phyloP scores from a whole-genome alignment of 2,797 vertebrate species.

The Sorex maritimensis region DNA sequence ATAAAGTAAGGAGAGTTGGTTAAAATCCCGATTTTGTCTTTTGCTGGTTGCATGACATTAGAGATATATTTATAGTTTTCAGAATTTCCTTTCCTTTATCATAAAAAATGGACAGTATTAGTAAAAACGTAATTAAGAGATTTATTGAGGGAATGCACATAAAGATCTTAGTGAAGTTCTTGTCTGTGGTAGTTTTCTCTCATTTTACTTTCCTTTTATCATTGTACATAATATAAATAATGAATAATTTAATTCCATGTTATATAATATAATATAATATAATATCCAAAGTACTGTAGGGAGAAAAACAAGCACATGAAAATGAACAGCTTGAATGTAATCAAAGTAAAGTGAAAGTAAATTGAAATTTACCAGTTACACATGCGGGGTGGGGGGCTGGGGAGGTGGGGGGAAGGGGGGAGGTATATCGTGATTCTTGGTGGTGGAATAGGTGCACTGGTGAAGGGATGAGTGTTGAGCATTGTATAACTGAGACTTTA shows the following conservation, averaged over 20 bases:
- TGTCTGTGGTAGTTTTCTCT: background rate
- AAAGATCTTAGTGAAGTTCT: background rate
- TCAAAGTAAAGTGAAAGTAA: too few species aligned
- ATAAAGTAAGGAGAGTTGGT: background rate
- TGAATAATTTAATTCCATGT: background rate
- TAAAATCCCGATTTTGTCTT: background rate
- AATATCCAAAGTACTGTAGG: background rate
- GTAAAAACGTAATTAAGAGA: too few species aligned
- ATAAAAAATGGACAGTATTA: background rate
- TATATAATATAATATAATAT: background rate
- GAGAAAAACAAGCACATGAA: background rate
- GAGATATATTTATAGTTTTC: background rate
- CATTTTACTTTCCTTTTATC: background rate
- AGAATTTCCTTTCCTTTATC: slow-evolving; percentile 27
- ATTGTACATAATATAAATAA: slow-evolving; percentile 39
- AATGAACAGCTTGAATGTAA: background rate
- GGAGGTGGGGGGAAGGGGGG: too few species aligned
- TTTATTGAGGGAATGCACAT: background rate
- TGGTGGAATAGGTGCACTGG: too few species aligned
- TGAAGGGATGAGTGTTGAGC: too few species aligned
- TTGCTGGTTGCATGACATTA: background rate
- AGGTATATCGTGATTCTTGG: too few species aligned
- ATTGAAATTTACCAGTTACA: too few species aligned
- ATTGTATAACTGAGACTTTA: too few species aligned
- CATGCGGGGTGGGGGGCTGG: too few species aligned